Evolutionary conservation across 37 sponge, comb jelly and placozoan species (phyloP).

Genomic region (Chondrosia reniformis): DNA sequence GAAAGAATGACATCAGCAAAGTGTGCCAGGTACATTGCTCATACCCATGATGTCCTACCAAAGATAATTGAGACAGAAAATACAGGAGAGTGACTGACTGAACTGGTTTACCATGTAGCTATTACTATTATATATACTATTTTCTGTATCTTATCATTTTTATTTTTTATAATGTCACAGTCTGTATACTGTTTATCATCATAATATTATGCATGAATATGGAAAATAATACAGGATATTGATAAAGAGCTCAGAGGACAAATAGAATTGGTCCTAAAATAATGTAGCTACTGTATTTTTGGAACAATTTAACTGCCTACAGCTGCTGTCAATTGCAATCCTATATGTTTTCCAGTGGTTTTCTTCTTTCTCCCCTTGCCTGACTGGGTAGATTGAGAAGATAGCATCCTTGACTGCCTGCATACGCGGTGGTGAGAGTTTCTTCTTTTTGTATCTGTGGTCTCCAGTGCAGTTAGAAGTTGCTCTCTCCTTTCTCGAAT

Average conservation of each 20-base stretch:
- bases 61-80: neutral
- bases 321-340: constrained; percentile 9
- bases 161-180: neutral
- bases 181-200: neutral
- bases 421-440: neutral
- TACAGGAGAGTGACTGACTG: neutral
- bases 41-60: neutral
- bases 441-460: constrained; percentile 4
- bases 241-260: neutral
- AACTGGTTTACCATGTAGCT: neutral
- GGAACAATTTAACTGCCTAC: neutral
- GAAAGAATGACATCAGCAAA: neutral
- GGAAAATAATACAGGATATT: neutral
- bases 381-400: neutral
- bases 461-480: constrained; percentile 18
- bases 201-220: neutral
- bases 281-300: neutral
- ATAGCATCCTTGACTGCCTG: neutral
- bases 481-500: neutral
- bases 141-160: neutral
- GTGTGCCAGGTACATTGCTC: neutral
- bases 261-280: neutral
- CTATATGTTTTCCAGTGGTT: neutral
- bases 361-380: neutral
- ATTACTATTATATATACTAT: neutral